Base-by-base conservation (phyloP, 2,888 invertebrate species). In the Andrena haemorrhoa region DNA sequence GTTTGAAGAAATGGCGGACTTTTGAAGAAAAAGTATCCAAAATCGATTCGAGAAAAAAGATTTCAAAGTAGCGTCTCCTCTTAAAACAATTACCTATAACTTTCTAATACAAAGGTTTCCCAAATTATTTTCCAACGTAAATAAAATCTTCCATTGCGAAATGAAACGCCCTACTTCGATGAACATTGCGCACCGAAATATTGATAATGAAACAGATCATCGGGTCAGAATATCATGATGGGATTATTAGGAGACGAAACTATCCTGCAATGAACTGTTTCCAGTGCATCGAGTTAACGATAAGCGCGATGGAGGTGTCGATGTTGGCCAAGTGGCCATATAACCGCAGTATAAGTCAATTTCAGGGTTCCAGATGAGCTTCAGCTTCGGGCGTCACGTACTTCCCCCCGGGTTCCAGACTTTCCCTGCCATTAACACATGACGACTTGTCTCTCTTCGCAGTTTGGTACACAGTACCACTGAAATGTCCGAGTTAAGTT, bases 331-430 rank as follows among this genome's bases (percentile, higher is more conserved):
- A 65, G 10, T 29, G 12, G 20, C 33, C 49, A 23, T 10, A 29
- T 5, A 65, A 49, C 16, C 41, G 5, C 35, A 23, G 16, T 4
- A 68, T 82, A 82, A 85, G 82, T 84, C 71, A 83, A 85, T 84
- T 86, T 80, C 66, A n/a, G 23, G 33, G 33, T 70, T 75, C 65
- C 58, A 58, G 73, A 83, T 77, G 79, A 79, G 75, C 80, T 86
- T 82, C 77, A 68, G 70, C 66, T 70, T 49, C 16, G 0, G 8
- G 8, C 35, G 63, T 70, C 61, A 53, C 75, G 61, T 63, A 23
- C 75, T 61, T 47, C 64, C 10, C 12, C 20, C 26, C 23, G 5
- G 16, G 8, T 31, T 41, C 35, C 69, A 51, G 53, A 41, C 41
- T 29, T 65, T 51, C 20, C 56, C 10, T 47, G n/a, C 41, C 49